Conservation (phyloP, 2,113 vertebrate species). For the Poeciliopsis retropinna region DNA sequence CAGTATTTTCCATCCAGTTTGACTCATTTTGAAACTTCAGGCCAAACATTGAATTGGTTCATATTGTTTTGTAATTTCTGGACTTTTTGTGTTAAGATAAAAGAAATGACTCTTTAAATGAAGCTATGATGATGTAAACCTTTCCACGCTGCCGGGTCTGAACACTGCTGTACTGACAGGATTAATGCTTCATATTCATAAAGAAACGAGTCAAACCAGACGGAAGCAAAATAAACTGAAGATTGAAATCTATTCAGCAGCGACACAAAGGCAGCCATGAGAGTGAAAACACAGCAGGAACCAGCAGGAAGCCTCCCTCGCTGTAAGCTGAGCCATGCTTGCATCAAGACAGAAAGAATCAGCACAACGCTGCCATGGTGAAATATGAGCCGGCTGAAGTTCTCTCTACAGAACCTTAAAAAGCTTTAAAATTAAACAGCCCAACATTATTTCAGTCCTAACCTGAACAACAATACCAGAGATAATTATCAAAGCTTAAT, state of each 20-base stretch:
- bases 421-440: no score
- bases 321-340: background rate
- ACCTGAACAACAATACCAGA: background rate
- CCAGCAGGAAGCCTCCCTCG: background rate
- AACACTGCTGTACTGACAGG: no score
- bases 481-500: background rate
- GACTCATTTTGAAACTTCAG: no score
- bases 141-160: no score
- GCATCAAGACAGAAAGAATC: background rate
- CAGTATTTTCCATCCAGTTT: no score
- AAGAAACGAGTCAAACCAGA: background rate
- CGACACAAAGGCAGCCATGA: background rate
- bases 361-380: background rate
- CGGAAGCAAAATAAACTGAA: background rate
- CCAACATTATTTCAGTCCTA: no score
- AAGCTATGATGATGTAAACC: no score
- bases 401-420: no score
- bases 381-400: background rate
- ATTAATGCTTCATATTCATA: background rate
- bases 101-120: no score
- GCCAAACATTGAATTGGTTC: no score
- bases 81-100: no score
- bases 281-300: background rate
- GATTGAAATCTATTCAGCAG: background rate
- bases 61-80: no score